phyloP scores from a whole-genome alignment of 2,113 vertebrate species.

The Albula goreensis region DNA sequence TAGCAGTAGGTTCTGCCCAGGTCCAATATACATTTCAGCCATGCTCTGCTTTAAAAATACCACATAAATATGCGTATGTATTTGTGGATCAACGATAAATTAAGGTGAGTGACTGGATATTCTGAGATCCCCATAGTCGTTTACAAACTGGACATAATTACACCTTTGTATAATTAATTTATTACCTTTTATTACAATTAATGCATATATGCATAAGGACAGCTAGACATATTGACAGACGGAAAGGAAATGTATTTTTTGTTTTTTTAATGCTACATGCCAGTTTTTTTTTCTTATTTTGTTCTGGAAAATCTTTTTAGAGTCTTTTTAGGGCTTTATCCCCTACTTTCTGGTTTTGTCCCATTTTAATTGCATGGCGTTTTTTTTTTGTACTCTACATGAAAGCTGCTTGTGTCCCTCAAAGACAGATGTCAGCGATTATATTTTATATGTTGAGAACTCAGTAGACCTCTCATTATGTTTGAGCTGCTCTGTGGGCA shows the following conservation, averaged over 20 bases:
- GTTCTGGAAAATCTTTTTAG: background rate
- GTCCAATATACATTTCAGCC: background rate
- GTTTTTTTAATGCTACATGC: background rate
- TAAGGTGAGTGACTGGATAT: too few relatives aligned
- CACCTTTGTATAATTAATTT: background rate
- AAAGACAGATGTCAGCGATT: constrained; percentile 65
- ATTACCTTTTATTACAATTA: background rate
- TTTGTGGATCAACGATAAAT: background rate
- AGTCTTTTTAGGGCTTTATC: background rate
- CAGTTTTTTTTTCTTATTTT: background rate
- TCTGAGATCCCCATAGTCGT: too few relatives aligned
- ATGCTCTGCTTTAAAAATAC: background rate
- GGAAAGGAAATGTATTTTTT: background rate
- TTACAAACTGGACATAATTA: background rate
- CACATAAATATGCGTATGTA: background rate
- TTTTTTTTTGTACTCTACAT: constrained; percentile 11
- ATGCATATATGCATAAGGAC: background rate
- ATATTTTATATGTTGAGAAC: constrained; percentile 60
- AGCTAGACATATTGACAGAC: background rate
- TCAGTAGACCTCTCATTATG: constrained; percentile 58
- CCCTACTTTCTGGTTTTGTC: background rate
- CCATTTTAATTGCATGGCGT: constrained; percentile 12
- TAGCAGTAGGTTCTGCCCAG: background rate
- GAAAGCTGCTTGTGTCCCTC: constrained; percentile 25
- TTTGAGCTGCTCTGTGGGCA: constrained; percentile 58